These are phyloP conservation scores for Epizoanthus stellaris DNA, from an alignment of 92 coral and sea anemone species.

Conservation along the genomic window DNA sequence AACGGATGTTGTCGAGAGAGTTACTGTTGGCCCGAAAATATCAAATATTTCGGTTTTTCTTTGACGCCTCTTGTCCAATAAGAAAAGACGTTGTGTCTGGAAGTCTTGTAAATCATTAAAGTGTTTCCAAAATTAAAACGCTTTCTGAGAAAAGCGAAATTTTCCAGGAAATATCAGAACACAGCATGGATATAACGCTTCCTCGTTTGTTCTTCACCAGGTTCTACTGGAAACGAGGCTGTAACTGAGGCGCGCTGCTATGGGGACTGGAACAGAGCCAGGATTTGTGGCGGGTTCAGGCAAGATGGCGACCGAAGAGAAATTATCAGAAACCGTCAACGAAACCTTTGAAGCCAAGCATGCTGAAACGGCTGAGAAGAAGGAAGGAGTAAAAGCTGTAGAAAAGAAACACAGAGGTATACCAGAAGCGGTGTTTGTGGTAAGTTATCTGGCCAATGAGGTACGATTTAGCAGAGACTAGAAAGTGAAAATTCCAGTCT, in stretches of 20 bases:
- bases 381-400: slow-evolving; percentile 39
- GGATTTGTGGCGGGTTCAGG: not conserved
- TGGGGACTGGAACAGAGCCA: slow-evolving; percentile 14
- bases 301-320: slow-evolving; percentile 93
- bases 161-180: not conserved
- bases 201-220: not conserved
- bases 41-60: slow-evolving; percentile 14
- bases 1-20: not conserved
- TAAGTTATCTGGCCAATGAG: slow-evolving; percentile 36
- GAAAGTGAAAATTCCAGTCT: slow-evolving; percentile 1
- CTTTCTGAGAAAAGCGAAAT: not conserved
- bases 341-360: slow-evolving; percentile 34
- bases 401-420: slow-evolving; percentile 93
- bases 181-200: no score
- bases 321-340: slow-evolving; percentile 9
- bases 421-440: slow-evolving; percentile 96
- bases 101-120: not conserved
- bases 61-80: not conserved
- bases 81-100: not conserved
- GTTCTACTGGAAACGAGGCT: not conserved
- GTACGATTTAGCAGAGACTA: not conserved
- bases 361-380: slow-evolving; percentile 21
- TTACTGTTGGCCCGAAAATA: not conserved
- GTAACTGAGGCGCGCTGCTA: not conserved
- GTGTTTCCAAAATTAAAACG: not conserved